Percentiles rank a stretch among this genome's conserved stretches.
Evolutionary conservation across 2,113 vertebrate genomes (phyloP).

Genomic region (Epinephelus lanceolatus): DNA sequence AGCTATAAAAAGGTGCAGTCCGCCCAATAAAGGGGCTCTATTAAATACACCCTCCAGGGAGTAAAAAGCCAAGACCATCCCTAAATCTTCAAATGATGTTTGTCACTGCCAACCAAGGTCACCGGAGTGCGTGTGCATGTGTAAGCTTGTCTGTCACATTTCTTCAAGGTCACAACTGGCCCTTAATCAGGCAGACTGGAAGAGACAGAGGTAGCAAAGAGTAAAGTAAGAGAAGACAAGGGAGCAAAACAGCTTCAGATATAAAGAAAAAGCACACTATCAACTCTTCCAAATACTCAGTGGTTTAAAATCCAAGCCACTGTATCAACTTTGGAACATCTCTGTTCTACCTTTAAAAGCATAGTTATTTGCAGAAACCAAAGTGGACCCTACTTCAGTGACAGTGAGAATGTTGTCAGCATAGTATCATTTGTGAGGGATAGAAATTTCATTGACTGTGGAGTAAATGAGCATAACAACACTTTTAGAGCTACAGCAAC

Average conservation of each 20-base stretch:
- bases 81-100: constrained; percentile 52
- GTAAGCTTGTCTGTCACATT: constrained; percentile 18
- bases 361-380: neutral
- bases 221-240: neutral
- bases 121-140: constrained; percentile 10
- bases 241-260: neutral
- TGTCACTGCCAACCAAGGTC: constrained; percentile 43
- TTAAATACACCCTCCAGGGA: constrained; percentile 47
- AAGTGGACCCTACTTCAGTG: neutral
- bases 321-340: neutral
- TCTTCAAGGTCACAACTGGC: constrained; percentile 35
- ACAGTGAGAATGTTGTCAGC: neutral
- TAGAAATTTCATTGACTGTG: neutral
- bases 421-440: neutral
- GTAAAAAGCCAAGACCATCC: constrained; percentile 20
- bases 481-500: neutral
- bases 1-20: constrained; percentile 52
- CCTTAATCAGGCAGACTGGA: constrained; percentile 11
- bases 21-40: constrained; percentile 42
- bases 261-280: neutral
- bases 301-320: neutral
- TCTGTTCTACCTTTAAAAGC: neutral
- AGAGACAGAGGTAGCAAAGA: neutral
- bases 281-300: neutral
- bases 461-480: neutral